Evolutionary conservation across 2,797 vertebrate genomes (phyloP).

Genomic region (Tympanoctomys barrerae): DNA sequence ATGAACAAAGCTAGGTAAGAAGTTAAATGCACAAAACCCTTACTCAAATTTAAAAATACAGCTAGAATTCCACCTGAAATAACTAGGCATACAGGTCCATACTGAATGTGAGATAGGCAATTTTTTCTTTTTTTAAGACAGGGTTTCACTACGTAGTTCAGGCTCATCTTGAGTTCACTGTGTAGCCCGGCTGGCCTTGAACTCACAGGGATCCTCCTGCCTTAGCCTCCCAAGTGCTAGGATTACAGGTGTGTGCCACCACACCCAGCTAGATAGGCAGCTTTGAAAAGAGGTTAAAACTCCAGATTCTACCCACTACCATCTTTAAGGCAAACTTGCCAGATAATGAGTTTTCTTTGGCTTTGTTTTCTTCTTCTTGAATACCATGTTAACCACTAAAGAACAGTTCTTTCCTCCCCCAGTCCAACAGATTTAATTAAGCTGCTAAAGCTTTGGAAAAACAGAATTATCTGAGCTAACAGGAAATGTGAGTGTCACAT

Average conservation of each 20-base stretch:
- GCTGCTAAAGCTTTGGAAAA: constrained; percentile 82
- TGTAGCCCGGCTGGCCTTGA: neutral
- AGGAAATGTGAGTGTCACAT: constrained; percentile 84
- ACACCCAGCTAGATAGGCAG: neutral
- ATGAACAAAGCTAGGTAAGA: constrained; percentile 53
- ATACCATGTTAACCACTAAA: constrained; percentile 76
- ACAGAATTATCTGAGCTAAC: constrained; percentile 81
- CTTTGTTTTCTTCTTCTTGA: constrained; percentile 77
- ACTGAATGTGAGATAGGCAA: constrained; percentile 19
- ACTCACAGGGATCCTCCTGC: neutral
- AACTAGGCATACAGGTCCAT: constrained; percentile 51
- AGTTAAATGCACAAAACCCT: constrained; percentile 62
- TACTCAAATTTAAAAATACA: constrained; percentile 56
- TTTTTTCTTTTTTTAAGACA: neutral
- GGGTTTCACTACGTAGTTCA: neutral
- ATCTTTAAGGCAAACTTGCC: constrained; percentile 71
- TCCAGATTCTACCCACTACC: constrained; percentile 64
- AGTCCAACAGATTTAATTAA: constrained; percentile 80
- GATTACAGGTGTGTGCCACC: neutral
- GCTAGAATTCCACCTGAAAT: constrained; percentile 62
- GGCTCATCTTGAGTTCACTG: neutral
- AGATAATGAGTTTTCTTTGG: constrained; percentile 79
- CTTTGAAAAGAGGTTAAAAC: constrained; percentile 63
- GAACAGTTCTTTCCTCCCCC: constrained; percentile 78
- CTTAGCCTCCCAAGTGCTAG: neutral